These are phyloP conservation scores for Cyanistes caeruleus DNA, from an alignment of 2,113 vertebrate genomes.

Conservation along the genomic window DNA sequence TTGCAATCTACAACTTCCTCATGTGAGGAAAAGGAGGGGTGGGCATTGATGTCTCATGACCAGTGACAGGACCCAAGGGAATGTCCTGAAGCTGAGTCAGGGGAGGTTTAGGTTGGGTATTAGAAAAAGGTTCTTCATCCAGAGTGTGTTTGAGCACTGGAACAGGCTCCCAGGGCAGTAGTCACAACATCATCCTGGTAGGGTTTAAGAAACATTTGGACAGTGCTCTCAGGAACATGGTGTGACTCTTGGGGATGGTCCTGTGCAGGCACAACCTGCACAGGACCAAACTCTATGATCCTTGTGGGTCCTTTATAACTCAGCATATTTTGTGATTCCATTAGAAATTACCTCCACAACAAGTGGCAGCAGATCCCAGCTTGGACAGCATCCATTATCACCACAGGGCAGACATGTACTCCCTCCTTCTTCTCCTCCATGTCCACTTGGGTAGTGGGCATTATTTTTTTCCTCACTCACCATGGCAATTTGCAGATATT, in stretches of 20 bases:
- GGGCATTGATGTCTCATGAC: background rate
- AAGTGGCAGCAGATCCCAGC: background rate
- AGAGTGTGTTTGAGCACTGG: background rate
- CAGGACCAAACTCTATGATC: background rate
- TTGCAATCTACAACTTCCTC: background rate
- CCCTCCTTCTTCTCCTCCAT: background rate
- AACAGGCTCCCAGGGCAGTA: background rate
- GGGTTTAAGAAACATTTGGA: background rate
- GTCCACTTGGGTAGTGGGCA: background rate
- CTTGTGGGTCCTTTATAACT: background rate
- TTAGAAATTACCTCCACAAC: background rate
- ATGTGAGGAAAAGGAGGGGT: accelerated
- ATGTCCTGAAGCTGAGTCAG: background rate
- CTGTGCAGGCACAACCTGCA: background rate
- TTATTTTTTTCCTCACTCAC: constrained; percentile 24
- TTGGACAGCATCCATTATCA: background rate
- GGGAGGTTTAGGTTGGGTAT: background rate
- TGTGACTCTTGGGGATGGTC: background rate
- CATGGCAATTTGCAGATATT: constrained; percentile 29
- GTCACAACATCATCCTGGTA: background rate
- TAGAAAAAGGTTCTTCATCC: background rate
- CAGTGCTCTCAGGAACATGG: too few species aligned
- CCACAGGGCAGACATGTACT: background rate
- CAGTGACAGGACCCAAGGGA: background rate
- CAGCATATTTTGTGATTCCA: background rate